Conservation (phyloP, 2,888 invertebrate species). For the Notodonta ziczac region DNA sequence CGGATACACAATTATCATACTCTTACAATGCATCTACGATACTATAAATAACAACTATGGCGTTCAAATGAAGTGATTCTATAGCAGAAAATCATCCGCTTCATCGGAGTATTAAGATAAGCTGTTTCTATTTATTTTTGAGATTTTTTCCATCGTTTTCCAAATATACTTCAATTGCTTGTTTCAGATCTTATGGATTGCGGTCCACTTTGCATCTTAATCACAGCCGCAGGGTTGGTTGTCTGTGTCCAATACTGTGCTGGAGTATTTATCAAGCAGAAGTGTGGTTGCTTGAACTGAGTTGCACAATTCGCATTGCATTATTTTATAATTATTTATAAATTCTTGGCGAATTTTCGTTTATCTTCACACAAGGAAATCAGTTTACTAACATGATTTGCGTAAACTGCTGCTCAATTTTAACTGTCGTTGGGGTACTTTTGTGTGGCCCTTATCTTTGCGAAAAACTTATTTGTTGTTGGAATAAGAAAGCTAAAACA, state of each 20-base stretch:
- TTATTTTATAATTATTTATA: conserved; percentile 1
- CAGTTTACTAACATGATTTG: conserved; percentile 34
- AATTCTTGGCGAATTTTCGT: no score
- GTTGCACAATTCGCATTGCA: not conserved
- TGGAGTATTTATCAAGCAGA: conserved; percentile 15
- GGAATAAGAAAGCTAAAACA: conserved; percentile 3
- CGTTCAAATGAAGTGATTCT: not conserved
- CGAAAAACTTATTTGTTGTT: conserved; percentile 32
- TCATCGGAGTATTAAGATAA: conserved; percentile 38
- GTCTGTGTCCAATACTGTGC: conserved; percentile 15
- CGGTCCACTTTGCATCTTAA: conserved; percentile 9
- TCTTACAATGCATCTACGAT: no score
- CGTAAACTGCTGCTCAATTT: conserved; percentile 23
- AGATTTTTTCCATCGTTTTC: conserved; percentile 42
- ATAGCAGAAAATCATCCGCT: conserved; percentile 1
- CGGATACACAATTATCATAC: no score
- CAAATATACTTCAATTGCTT: conserved; percentile 55
- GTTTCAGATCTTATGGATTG: conserved; percentile 51
- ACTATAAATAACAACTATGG: not conserved
- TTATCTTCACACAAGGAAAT: not conserved
- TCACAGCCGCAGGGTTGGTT: conserved; percentile 12
- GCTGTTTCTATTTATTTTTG: conserved; percentile 22
- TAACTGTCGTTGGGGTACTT: conserved; percentile 25
- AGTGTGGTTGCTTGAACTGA: conserved; percentile 13
- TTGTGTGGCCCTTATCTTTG: conserved; percentile 35